These are phyloP conservation scores for Piaya cayana DNA, from an alignment of 2,113 vertebrate genomes.

Conservation along the genomic window DNA sequence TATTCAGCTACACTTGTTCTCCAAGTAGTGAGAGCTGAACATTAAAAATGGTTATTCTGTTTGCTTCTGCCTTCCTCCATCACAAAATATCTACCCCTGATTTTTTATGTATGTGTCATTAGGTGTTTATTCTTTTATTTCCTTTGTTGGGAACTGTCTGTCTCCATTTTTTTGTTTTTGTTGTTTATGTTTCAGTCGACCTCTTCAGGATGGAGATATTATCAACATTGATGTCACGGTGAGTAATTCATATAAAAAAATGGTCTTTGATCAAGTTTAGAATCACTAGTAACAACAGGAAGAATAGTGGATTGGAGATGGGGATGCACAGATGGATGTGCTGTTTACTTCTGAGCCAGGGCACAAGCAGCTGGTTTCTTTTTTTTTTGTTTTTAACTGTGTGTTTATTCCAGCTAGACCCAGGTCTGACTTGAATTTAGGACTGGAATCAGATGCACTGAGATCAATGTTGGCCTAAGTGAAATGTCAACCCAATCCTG, in stretches of 20 bases:
- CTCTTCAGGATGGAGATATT: constrained; percentile 87
- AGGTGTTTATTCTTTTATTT: constrained; percentile 82
- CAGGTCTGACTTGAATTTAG: constrained; percentile 88
- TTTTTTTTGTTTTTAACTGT: constrained; percentile 89
- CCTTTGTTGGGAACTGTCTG: constrained; percentile 79
- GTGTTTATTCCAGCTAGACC: constrained; percentile 87
- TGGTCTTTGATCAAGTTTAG: constrained; percentile 85
- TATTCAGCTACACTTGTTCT: constrained; percentile 63
- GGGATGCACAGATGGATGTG: constrained; percentile 83
- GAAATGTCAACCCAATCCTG: constrained; percentile 95
- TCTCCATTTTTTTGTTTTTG: constrained; percentile 56
- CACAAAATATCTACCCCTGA: constrained; percentile 69
- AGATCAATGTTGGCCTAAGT: constrained; percentile 97
- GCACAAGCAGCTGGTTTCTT: constrained; percentile 87
- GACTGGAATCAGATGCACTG: constrained; percentile 93
- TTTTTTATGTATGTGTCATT: constrained; percentile 78
- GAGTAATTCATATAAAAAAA: constrained; percentile 81
- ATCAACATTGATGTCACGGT: constrained; percentile 91
- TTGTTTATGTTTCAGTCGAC: constrained; percentile 85
- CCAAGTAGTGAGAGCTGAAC: constrained; percentile 69
- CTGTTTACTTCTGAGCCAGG: constrained; percentile 88
- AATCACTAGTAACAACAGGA: constrained; percentile 84
- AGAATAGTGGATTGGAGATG: constrained; percentile 86
- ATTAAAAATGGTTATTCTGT: constrained; percentile 76
- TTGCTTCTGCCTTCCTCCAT: constrained; percentile 62